Evolutionary conservation across 2,113 vertebrate genomes (phyloP).

Genomic region (Rhombomys opimus): DNA sequence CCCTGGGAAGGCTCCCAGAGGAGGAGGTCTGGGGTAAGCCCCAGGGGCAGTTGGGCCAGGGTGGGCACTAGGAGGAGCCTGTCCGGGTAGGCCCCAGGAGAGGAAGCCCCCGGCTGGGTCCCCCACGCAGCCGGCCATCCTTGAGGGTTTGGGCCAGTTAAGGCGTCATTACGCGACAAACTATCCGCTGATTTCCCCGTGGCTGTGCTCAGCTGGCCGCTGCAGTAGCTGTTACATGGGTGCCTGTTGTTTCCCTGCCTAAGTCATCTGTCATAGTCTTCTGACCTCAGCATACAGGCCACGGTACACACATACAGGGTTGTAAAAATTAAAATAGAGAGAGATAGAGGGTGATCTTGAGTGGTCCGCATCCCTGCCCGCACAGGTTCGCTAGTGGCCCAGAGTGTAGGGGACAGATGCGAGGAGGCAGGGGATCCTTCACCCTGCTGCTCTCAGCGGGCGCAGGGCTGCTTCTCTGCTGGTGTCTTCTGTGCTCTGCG

Average conservation of each 20-base stretch:
- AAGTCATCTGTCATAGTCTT: no score
- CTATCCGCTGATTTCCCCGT: no score
- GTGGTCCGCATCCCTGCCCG: background rate
- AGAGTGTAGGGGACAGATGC: background rate
- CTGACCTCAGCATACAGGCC: no score
- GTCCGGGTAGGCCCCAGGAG: conserved; percentile 67
- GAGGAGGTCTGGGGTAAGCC: background rate
- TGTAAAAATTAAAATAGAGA: no score
- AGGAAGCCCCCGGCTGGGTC: conserved; percentile 74
- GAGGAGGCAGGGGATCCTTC: background rate
- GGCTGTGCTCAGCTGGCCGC: no score
- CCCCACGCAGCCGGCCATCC: conserved; percentile 84
- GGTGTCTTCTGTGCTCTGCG: no score
- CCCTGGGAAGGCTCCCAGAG: conserved; percentile 17
- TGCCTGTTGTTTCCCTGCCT: no score
- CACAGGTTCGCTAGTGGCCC: background rate
- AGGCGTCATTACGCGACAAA: conserved; percentile 81
- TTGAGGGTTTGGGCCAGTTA: conserved; percentile 78
- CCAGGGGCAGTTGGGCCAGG: conserved; percentile 48
- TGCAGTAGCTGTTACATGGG: no score
- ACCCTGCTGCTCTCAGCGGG: background rate
- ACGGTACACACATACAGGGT: no score
- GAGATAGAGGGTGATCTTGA: background rate
- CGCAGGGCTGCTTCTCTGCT: no score
- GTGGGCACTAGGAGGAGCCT: conserved; percentile 5